Percentiles rank a stretch among this genome's conserved stretches.
These are phyloP conservation scores for Columbina picui DNA, from an alignment of 2,113 vertebrate species.

Conservation along the genomic window DNA sequence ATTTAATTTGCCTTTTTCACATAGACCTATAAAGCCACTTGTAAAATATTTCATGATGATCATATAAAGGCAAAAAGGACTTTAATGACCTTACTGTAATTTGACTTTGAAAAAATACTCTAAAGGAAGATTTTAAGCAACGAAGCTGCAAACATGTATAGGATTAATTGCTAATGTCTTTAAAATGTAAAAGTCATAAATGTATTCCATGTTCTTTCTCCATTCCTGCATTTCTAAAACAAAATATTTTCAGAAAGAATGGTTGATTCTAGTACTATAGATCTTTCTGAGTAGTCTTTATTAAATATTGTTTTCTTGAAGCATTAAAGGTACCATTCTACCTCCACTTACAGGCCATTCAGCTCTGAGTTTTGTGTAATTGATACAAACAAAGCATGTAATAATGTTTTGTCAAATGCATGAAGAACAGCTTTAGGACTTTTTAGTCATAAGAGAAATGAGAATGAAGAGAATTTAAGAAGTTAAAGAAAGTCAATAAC, in stretches of 20 bases:
- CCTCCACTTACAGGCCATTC: neutral
- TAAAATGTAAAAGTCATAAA: neutral
- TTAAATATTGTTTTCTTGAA: neutral
- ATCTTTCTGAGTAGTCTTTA: neutral
- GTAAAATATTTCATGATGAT: neutral
- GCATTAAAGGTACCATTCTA: neutral
- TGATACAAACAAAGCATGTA: constrained; percentile 11
- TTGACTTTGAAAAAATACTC: neutral
- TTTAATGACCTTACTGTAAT: neutral
- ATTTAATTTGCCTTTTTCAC: neutral
- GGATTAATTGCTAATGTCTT: neutral
- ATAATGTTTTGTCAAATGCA: neutral
- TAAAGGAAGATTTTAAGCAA: neutral
- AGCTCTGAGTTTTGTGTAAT: neutral
- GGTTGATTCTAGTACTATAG: neutral
- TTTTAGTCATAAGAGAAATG: neutral
- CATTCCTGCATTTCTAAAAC: neutral
- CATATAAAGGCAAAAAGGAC: neutral
- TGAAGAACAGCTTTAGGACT: neutral
- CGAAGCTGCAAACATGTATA: neutral
- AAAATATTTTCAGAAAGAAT: neutral
- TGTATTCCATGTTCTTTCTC: neutral
- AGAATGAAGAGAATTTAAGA: neutral
- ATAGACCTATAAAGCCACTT: neutral
- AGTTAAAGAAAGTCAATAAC: neutral